A percentile compares a stretch with the other conserved stretches of the same genome.
Evolutionary conservation across 2,113 vertebrate genomes (phyloP).

Genomic region (Patagioenas fasciata): DNA sequence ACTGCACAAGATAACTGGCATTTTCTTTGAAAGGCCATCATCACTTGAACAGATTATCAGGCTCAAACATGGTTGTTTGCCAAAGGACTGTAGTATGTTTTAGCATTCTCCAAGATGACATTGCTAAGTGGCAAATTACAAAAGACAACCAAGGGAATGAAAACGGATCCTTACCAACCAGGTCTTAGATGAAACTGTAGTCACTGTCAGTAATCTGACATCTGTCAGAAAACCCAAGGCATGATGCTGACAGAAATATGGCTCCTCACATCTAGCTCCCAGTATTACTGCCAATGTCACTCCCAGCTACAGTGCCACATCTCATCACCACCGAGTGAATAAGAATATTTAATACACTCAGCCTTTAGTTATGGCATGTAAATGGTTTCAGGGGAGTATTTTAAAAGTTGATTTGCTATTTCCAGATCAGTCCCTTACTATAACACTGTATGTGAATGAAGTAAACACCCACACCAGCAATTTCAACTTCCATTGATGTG

Average conservation of each 20-base stretch:
- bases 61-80: neutral
- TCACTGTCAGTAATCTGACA: neutral
- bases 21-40: neutral
- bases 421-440: neutral
- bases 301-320: neutral
- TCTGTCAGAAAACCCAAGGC: neutral
- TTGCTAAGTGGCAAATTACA: neutral
- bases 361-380: rapidly evolving
- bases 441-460: neutral
- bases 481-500: neutral
- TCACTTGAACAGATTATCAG: neutral
- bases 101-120: neutral
- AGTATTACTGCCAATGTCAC: rapidly evolving
- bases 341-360: neutral
- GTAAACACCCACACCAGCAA: neutral
- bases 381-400: neutral
- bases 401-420: neutral
- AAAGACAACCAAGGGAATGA: neutral
- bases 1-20: neutral
- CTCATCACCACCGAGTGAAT: slow-evolving; percentile 11
- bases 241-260: rapidly evolving
- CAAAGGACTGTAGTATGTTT: neutral
- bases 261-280: neutral
- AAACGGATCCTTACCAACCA: neutral
- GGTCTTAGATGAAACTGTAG: neutral